Evolutionary conservation across 2,113 vertebrate species (phyloP).

Genomic region (Tinamus guttatus): DNA sequence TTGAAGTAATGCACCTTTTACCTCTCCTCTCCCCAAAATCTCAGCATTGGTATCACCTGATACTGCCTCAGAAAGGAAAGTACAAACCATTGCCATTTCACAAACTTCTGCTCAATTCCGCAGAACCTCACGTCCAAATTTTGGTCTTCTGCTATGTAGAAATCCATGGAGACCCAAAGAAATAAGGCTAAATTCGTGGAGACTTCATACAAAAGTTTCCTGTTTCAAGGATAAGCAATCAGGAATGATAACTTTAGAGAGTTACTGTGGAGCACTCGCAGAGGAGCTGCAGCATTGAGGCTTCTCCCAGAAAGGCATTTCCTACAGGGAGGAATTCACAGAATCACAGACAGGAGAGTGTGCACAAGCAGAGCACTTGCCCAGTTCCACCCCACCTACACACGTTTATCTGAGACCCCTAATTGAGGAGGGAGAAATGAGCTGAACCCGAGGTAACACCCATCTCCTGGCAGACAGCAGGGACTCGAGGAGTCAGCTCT

Average conservation of each 20-base stretch:
- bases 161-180: neutral
- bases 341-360: neutral
- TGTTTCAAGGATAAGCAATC: neutral
- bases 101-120: neutral
- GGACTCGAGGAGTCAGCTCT: constrained; percentile 2
- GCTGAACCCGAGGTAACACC: neutral
- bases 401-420: neutral
- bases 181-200: neutral
- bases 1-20: neutral
- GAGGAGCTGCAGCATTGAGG: neutral
- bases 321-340: neutral
- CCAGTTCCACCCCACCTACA: neutral
- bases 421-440: neutral
- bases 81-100: neutral
- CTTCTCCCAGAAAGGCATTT: neutral
- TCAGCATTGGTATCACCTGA: neutral
- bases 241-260: neutral
- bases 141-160: neutral
- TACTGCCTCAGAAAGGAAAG: neutral
- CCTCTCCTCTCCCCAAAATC: neutral
- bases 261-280: neutral
- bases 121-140: neutral
- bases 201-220: neutral
- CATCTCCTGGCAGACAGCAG: neutral
- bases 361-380: neutral